Evolutionary conservation across 2,113 vertebrate genomes (phyloP).

Genomic region (western clawed frog (Xenopus tropicalis)): UCB_Xtro_10.0 CM004449.2:89517001-89517500

Average conservation of each 20-base stretch:
- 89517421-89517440: not conserved
- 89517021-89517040: no score
- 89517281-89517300: not conserved
- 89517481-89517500: no score
- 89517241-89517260: not conserved
- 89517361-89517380: not conserved
- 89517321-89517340: not conserved
- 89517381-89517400: not conserved
- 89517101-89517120: no score
- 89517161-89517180: no score
- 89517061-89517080: no score
- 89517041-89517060: no score
- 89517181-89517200: no score
- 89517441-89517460: not conserved
- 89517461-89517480: no score
- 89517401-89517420: not conserved
- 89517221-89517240: no score
- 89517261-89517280: not conserved
- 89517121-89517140: not conserved
- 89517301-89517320: not conserved
- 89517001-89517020: no score
- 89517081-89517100: no score
- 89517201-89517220: no score
- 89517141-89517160: not conserved
- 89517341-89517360: not conserved